Percentiles rank a stretch among this genome's conserved stretches.
phyloP scores from a whole-genome alignment of 2,888 invertebrate genomes.

The Melanostoma mellinum region DNA sequence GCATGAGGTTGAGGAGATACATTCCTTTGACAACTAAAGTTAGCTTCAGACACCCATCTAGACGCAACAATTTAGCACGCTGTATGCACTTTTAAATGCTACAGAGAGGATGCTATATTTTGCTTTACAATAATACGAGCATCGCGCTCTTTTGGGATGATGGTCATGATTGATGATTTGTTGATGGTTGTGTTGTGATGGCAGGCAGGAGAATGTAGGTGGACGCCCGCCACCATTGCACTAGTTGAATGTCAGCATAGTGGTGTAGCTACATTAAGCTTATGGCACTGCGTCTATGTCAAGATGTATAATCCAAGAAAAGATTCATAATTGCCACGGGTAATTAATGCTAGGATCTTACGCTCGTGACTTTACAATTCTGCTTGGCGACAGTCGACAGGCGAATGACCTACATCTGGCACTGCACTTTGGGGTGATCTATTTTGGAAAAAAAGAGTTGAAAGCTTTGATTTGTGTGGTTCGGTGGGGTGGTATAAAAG shows the following conservation, averaged over 20 bases:
- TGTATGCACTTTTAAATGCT: constrained; percentile 33
- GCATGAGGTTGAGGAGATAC: constrained; percentile 42
- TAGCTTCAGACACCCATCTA: constrained; percentile 68
- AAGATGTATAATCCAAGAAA: constrained; percentile 51
- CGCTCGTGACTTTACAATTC: constrained; percentile 43
- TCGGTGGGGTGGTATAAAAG: too few relatives aligned
- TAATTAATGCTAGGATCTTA: constrained; percentile 65
- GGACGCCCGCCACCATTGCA: constrained; percentile 12
- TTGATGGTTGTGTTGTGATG: constrained; percentile 33
- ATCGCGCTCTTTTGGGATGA: constrained; percentile 28
- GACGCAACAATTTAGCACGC: constrained; percentile 66
- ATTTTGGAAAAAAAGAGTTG: too few relatives aligned
- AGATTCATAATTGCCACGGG: constrained; percentile 69
- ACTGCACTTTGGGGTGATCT: neutral
- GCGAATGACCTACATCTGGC: constrained; percentile 63
- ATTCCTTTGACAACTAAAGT: constrained; percentile 54
- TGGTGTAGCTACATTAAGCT: constrained; percentile 22
- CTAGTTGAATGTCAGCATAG: constrained; percentile 46
- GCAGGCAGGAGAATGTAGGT: constrained; percentile 45
- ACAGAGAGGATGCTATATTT: neutral
- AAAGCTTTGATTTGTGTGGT: too few relatives aligned
- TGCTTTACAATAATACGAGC: neutral
- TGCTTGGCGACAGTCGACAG: constrained; percentile 1
- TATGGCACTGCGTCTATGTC: constrained; percentile 11
- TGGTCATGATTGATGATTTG: constrained; percentile 67